These are phyloP conservation scores for Barbus barbus DNA, from an alignment of 2,113 vertebrate genomes.

Conservation along the genomic window DNA sequence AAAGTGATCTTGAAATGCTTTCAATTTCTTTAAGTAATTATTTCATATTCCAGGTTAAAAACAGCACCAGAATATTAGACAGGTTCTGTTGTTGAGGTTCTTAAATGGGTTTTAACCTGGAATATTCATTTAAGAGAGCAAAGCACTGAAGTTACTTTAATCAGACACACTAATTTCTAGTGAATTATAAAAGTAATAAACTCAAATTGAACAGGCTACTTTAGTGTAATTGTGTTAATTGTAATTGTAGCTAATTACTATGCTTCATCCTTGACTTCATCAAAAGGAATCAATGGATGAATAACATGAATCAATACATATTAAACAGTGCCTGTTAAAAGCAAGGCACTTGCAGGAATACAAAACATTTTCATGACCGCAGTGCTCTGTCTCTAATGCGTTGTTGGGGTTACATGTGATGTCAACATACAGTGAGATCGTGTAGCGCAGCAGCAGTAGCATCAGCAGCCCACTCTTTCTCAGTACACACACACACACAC, in stretches of 20 bases:
- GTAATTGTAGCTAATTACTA: background rate
- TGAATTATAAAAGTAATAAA: background rate
- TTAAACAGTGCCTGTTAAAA: background rate
- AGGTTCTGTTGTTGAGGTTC: background rate
- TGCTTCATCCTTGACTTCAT: background rate
- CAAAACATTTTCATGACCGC: background rate
- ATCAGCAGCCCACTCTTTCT: background rate
- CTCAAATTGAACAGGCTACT: background rate
- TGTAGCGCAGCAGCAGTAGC: slow-evolving; percentile 12
- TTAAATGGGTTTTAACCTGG: background rate
- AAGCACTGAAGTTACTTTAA: background rate
- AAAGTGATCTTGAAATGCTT: slow-evolving; percentile 27
- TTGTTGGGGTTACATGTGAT: slow-evolving; percentile 25
- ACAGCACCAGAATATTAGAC: background rate
- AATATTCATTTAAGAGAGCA: slow-evolving; percentile 1
- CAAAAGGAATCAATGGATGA: background rate
- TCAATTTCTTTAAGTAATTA: background rate
- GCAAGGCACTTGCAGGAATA: background rate
- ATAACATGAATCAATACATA: background rate
- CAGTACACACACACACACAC: background rate
- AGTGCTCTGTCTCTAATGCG: background rate
- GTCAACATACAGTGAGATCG: slow-evolving; percentile 26
- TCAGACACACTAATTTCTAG: background rate
- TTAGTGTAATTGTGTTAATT: background rate
- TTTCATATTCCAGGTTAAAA: background rate